phyloP scores from a whole-genome alignment of 1,140 invertebrate species.

The Anoplophora glabripennis region DNA sequence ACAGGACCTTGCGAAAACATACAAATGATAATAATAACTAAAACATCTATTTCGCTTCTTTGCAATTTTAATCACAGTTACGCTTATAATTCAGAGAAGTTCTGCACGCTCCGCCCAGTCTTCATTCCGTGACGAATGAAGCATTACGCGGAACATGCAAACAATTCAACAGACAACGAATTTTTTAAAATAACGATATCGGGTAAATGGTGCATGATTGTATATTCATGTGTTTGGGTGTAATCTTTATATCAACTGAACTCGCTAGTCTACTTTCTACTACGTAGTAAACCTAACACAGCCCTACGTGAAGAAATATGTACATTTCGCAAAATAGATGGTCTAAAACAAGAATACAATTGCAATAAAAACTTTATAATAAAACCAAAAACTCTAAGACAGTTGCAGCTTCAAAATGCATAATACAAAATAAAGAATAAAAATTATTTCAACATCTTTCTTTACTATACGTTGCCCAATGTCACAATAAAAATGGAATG shows the following conservation, averaged over 20 bases:
- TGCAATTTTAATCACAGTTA: constrained; percentile 28
- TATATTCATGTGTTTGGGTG: constrained; percentile 13
- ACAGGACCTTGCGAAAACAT: too few relatives aligned
- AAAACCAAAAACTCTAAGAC: too few relatives aligned
- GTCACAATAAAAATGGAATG: too few relatives aligned
- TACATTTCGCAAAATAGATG: constrained; percentile 4
- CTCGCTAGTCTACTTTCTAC: constrained; percentile 7
- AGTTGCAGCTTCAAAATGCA: too few relatives aligned
- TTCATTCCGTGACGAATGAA: not conserved
- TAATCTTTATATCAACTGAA: constrained; percentile 4
- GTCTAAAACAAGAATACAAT: too few relatives aligned
- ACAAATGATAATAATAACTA: not conserved
- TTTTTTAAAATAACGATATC: constrained; percentile 17
- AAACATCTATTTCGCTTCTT: not conserved
- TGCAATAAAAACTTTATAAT: too few relatives aligned
- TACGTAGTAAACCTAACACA: constrained; percentile 11
- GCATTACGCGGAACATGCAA: too few relatives aligned
- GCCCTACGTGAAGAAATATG: constrained; percentile 8
- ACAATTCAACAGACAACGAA: constrained; percentile 9
- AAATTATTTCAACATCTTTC: too few relatives aligned
- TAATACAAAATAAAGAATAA: too few relatives aligned
- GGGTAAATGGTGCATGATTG: constrained; percentile 22
- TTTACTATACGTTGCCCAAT: too few relatives aligned
- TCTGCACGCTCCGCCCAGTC: constrained; percentile 3
- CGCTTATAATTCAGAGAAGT: constrained; percentile 22